phyloP scores from a whole-genome alignment of 1,140 invertebrate species.

The Hirudo medicinalis region DNA sequence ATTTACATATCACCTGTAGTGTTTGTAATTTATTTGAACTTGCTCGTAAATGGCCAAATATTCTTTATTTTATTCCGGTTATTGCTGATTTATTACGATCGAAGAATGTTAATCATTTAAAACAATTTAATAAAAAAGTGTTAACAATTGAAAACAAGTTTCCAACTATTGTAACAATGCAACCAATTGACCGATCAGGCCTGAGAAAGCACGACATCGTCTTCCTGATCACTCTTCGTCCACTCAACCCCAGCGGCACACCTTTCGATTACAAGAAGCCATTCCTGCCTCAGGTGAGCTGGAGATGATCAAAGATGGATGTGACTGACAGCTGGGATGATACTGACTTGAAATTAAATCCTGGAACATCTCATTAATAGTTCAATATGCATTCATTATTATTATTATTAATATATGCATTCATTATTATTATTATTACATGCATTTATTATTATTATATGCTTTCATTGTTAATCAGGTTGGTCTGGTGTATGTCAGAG shows the following conservation, averaged over 20 bases:
- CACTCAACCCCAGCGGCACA: slow-evolving; percentile 60
- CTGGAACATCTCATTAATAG: not conserved
- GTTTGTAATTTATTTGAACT: not conserved
- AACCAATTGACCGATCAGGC: slow-evolving; percentile 32
- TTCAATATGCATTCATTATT: not conserved
- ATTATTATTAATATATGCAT: too few species aligned
- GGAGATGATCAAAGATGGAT: not conserved
- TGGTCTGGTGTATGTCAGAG: slow-evolving; percentile 76
- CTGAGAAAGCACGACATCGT: slow-evolving; percentile 93
- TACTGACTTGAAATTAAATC: too few species aligned
- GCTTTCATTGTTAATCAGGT: too few species aligned
- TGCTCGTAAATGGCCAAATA: not conserved
- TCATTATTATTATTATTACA: too few species aligned
- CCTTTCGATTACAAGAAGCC: slow-evolving; percentile 39
- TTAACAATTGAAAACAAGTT: too few species aligned
- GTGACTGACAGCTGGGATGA: too few species aligned
- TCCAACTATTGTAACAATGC: too few species aligned
- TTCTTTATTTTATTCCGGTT: slow-evolving; percentile 4
- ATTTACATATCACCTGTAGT: not conserved
- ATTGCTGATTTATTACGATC: slow-evolving; percentile 12
- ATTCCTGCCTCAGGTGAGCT: slow-evolving; percentile 33
- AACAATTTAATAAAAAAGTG: too few species aligned
- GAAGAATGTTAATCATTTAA: too few species aligned
- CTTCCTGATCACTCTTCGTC: slow-evolving; percentile 80
- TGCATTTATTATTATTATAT: too few species aligned